Evolutionary conservation across 2,888 invertebrate genomes (phyloP).

Genomic region (Tineola bisselliella): DNA sequence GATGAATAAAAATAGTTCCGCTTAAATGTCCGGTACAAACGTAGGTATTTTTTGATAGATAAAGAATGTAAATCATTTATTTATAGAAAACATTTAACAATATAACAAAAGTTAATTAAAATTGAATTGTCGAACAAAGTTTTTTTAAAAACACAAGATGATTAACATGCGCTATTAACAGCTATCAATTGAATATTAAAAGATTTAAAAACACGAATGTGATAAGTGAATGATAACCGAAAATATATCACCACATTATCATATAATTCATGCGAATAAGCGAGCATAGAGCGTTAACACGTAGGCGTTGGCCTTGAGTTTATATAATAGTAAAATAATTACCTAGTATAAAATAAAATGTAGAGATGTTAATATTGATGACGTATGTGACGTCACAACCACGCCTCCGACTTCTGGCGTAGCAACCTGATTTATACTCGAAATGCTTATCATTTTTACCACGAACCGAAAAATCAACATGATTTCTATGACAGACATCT

Average conservation of each 20-base stretch:
- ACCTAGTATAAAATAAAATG: not conserved
- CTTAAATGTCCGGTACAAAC: not conserved
- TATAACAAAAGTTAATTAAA: too few relatives aligned
- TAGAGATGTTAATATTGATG: not conserved
- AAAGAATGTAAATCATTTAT: too few relatives aligned
- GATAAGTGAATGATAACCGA: not conserved
- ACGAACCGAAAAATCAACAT: not conserved
- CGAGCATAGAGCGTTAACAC: not conserved
- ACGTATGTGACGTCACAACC: constrained; percentile 37
- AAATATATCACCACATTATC: not conserved
- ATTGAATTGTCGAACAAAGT: too few relatives aligned
- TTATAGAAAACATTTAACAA: too few relatives aligned
- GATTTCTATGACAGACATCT: too few relatives aligned
- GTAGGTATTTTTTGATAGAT: too few relatives aligned
- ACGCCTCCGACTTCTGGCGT: constrained; percentile 49
- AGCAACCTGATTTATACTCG: constrained; percentile 15
- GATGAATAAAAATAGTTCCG: not conserved
- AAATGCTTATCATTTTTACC: not conserved
- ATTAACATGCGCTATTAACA: not conserved
- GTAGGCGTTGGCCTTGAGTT: not conserved
- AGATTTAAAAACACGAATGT: not conserved
- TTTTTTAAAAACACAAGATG: not conserved
- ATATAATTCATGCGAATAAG: not conserved
- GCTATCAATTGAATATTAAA: not conserved
- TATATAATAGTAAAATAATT: not conserved